Evolutionary conservation across 2,113 vertebrate species (phyloP).

Genomic region (Bostrychus sinensis): DNA sequence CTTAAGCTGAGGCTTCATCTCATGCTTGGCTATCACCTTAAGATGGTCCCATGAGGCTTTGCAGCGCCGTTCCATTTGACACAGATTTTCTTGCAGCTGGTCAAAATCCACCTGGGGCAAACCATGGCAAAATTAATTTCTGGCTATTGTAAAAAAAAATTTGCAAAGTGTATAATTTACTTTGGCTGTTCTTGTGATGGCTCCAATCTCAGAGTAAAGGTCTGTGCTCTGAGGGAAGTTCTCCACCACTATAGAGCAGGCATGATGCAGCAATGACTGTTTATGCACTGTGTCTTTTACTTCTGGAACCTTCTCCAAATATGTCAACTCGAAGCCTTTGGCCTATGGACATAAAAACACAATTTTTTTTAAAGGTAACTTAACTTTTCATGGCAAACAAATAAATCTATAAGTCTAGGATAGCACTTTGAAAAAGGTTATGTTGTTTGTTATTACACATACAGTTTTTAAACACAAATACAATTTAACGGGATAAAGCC

Average conservation of each 20-base stretch:
- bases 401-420: too few relatives aligned
- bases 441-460: too few relatives aligned
- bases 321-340: conserved; percentile 97
- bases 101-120: conserved; percentile 91
- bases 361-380: conserved; percentile 1
- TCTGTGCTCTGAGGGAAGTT: conserved; percentile 94
- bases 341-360: conserved; percentile 76
- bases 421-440: too few relatives aligned
- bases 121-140: not conserved
- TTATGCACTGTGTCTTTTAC: conserved; percentile 98
- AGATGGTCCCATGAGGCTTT: conserved; percentile 98
- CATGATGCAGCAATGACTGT: conserved; percentile 94
- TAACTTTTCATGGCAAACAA: too few relatives aligned
- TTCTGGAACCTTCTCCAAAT: conserved; percentile 98
- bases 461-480: too few relatives aligned
- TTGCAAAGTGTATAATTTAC: too few relatives aligned
- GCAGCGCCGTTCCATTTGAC: conserved; percentile 94
- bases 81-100: conserved; percentile 94
- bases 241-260: conserved; percentile 91
- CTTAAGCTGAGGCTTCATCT: conserved; percentile 93
- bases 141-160: too few relatives aligned
- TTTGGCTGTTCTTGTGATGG: conserved; percentile 94
- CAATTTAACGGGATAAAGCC: too few relatives aligned
- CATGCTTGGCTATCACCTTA: conserved; percentile 96
- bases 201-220: conserved; percentile 96